These are phyloP conservation scores for Rattus rattus DNA, from an alignment of 2,113 vertebrate genomes.

Conservation along the genomic window DNA sequence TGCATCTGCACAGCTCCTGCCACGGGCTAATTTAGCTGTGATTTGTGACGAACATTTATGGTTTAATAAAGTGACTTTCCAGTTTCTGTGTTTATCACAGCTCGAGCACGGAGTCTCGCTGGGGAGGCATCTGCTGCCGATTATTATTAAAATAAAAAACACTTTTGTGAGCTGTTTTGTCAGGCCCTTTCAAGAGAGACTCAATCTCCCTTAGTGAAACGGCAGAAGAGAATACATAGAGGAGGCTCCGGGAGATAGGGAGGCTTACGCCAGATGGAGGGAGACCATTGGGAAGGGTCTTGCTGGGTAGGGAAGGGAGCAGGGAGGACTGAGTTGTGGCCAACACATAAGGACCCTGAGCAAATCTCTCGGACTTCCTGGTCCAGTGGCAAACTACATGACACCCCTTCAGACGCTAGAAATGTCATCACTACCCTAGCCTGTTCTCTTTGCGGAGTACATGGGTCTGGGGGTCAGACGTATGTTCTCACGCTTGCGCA, in stretches of 20 bases:
- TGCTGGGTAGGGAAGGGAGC: rapidly evolving
- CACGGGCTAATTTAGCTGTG: slow-evolving; percentile 61
- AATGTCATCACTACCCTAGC: neutral
- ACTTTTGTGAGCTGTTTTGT: slow-evolving; percentile 54
- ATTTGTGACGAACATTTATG: slow-evolving; percentile 69
- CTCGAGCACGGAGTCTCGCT: slow-evolving; percentile 46
- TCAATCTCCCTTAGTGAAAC: neutral
- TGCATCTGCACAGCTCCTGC: neutral
- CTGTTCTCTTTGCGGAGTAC: neutral
- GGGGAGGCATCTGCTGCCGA: slow-evolving; percentile 61
- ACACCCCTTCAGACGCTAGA: neutral
- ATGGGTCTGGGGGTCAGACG: neutral
- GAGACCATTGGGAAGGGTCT: neutral
- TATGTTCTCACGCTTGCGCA: too few relatives aligned
- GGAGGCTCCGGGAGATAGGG: neutral
- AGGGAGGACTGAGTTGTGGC: neutral
- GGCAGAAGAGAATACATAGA: neutral
- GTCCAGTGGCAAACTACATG: neutral
- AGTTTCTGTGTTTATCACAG: slow-evolving; percentile 65
- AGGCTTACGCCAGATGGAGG: rapidly evolving
- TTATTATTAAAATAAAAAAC: slow-evolving; percentile 72
- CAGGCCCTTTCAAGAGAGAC: slow-evolving; percentile 33
- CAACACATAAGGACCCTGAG: too few relatives aligned
- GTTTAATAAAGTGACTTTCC: slow-evolving; percentile 75
- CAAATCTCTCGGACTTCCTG: neutral